Evolutionary conservation across 2,888 invertebrate genomes (phyloP), one percentile per base, ranked within the genome.

Genomic region (Himalopsyche anomala): DNA sequence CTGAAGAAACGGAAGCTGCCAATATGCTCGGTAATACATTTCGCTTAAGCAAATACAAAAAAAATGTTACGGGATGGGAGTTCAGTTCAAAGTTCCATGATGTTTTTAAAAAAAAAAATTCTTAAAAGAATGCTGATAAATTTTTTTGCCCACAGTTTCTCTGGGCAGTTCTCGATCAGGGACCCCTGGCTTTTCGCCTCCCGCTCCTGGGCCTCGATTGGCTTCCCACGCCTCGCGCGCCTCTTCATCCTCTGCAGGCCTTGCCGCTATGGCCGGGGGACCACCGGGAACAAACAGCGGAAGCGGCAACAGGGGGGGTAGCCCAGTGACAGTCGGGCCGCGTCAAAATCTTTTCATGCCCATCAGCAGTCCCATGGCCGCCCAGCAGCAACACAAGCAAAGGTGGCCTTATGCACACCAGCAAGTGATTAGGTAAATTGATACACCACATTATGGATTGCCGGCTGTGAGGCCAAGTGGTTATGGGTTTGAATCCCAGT

Each of bases 1-100:
- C 96, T 89, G 98, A 99, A 90, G 99, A 99, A 92, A 98, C 98
- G 1, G 99, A 99, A 92, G 99, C 98, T 87, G 99, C 99, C 81
- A 98, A 98, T 91, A 98, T 98, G 97, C 94, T 99, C 88, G 97
- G 97, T 96, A 92, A 91, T 92, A 90, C 15, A 81, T 87, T 89
- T 62, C 36, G 55, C 40, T 80, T 42, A 62, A 74, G 15, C 12
- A 15, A 38, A 1, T 5, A 28, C 28, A 28, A 3, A 74, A 4
- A 15, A 69, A 69, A 69, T 69, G 3, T 11, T 17, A 36, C 17
- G 0, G 69, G 36, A 69, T 36, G 4, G 38, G 28, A 12, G 12
- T n/a, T 28, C 74, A 36, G 51, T 15, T 51, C 15, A 51, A 51
- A 0, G 51, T 51, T 51, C 15, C 5, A 9, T 2, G 9, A 5